Evolutionary conservation across 2,797 vertebrate genomes (phyloP).

Genomic region (Anguilla marmorata): DNA sequence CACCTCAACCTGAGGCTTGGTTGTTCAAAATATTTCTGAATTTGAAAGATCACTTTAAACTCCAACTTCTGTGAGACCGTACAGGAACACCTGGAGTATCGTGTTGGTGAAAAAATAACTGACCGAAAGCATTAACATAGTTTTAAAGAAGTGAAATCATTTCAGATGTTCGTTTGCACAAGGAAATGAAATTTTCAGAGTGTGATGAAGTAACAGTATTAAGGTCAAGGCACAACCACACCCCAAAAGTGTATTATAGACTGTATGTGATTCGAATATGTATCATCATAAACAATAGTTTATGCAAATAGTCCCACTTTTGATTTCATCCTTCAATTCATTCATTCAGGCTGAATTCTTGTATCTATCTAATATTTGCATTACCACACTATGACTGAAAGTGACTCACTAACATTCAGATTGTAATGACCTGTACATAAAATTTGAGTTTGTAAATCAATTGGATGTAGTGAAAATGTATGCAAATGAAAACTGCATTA

Average conservation of each 20-base stretch:
- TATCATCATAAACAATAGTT: neutral
- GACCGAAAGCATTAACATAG: neutral
- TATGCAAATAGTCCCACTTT: neutral
- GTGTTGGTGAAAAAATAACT: neutral
- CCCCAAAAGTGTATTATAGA: neutral
- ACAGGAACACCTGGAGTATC: no score
- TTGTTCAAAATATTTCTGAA: neutral
- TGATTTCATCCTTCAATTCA: neutral
- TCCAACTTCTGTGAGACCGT: neutral
- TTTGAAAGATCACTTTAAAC: neutral
- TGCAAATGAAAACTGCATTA: conserved; percentile 64
- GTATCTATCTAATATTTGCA: neutral
- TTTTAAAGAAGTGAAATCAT: neutral
- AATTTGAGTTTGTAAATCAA: neutral
- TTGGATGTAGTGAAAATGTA: conserved; percentile 53
- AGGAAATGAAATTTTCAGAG: no score
- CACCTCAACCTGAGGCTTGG: neutral
- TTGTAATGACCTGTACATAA: neutral
- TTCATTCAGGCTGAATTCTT: neutral
- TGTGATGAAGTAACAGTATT: neutral
- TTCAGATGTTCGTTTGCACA: neutral
- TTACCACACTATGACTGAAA: neutral
- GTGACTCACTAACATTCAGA: neutral
- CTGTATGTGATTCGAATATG: neutral
- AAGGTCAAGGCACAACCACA: neutral